Evolutionary conservation across 2,113 vertebrate genomes (phyloP).

Genomic region (Prunella himalayana): DNA sequence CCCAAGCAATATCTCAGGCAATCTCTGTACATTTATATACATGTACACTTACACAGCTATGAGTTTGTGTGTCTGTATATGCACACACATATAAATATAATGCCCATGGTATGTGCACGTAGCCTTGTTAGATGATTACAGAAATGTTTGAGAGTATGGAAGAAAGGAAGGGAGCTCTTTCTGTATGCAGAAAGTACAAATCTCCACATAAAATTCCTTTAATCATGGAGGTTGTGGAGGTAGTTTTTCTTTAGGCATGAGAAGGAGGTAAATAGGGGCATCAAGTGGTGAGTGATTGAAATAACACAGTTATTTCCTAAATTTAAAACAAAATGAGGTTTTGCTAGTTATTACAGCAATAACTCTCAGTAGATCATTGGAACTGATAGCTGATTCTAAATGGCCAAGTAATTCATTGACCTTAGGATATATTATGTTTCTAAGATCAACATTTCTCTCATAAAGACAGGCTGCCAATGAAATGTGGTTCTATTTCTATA

Average conservation of each 20-base stretch:
- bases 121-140: neutral
- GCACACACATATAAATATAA: neutral
- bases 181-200: neutral
- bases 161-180: neutral
- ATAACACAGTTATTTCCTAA: neutral
- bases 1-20: slow-evolving; percentile 23
- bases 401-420: neutral
- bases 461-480: neutral
- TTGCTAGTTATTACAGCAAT: neutral
- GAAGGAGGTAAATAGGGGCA: neutral
- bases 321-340: neutral
- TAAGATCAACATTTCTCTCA: neutral
- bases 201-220: neutral
- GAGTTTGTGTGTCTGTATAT: neutral
- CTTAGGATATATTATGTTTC: neutral
- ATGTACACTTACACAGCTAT: neutral
- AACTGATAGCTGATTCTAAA: neutral
- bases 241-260: neutral
- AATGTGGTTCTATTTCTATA: neutral
- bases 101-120: neutral
- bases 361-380: neutral
- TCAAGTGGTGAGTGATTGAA: neutral
- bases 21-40: neutral
- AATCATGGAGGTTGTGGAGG: neutral
- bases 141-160: neutral